Evolutionary conservation across 2,888 invertebrate species (phyloP), one percentile per base, ranked within the genome.

Genomic region (Pristionchus japonicus): DNA sequence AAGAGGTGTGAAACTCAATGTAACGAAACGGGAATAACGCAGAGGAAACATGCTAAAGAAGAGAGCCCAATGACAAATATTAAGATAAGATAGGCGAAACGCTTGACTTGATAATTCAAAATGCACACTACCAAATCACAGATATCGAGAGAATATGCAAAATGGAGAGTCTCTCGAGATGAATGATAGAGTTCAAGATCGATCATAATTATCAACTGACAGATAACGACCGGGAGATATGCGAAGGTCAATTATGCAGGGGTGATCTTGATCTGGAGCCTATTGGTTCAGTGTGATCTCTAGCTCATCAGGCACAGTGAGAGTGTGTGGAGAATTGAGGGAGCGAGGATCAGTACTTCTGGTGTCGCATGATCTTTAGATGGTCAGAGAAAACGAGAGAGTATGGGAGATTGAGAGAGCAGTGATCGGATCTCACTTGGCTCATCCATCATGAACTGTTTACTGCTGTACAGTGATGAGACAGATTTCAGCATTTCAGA

Each of bases 201-300:
- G 37, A 70, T 70, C 70, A 70, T 70, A 70, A 70, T 70, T 70
- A 70, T 70, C 70, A 70, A 70, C 17, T 40, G 70, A 70, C 34
- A 37, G 70, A 70, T 70, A 70, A 37, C 17, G 37, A 40, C n/a
- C n/a, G n/a, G n/a, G n/a, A n/a, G n/a, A n/a, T n/a, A n/a, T n/a
- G 70, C 23, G 37, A 70, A 70, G 70, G 70, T 70, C 70, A 70
- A 70, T 70, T 70, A 70, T 31, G 67, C 9, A 34, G 64, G 64
- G 70, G 20, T 70, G 70, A 70, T 67, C 64, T 67, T 67, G 34
- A 67, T 70, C 15, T 31, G 7, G 70, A 23, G 20, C 23, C 70
- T 70, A 37, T 37, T 20, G 7, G 20, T 37, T 70, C 23, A 1
- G 0, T 9, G 3, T 70, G 15, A 37, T 70, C 37, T 70, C 70